These are phyloP conservation scores for Ciconia maguari DNA, from an alignment of 2,113 vertebrate genomes.

Conservation along the genomic window DNA sequence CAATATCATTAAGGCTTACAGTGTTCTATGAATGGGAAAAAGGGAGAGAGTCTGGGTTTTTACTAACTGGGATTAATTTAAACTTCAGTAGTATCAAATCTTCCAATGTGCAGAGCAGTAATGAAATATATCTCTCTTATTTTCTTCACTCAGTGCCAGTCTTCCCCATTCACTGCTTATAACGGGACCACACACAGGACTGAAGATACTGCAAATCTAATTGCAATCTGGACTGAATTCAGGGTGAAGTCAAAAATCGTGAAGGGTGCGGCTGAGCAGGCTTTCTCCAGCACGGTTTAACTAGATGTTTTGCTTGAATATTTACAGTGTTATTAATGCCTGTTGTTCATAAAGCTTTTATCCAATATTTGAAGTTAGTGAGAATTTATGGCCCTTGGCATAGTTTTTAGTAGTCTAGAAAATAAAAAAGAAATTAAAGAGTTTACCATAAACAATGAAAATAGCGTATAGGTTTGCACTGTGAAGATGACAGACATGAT, in stretches of 20 bases:
- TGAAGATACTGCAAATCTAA: not conserved
- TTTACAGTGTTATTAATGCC: not conserved
- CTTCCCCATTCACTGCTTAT: not conserved
- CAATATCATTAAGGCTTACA: not conserved
- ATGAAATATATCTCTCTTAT: not conserved
- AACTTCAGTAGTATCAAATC: not conserved
- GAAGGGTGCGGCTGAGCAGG: not conserved
- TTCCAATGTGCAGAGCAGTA: not conserved
- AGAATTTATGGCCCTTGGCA: not conserved
- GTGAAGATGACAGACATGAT: not conserved
- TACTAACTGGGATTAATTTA: not conserved
- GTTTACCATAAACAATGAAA: not conserved
- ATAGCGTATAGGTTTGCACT: not conserved
- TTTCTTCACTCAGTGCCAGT: not conserved
- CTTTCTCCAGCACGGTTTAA: not conserved
- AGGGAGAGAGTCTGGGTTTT: not conserved
- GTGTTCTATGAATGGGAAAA: not conserved
- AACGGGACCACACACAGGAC: not conserved
- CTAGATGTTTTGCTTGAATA: not conserved
- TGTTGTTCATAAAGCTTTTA: not conserved
- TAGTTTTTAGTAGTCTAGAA: not conserved
- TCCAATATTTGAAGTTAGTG: not conserved
- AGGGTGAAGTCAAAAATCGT: not conserved
- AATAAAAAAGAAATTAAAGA: not conserved
- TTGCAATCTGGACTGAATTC: constrained; percentile 31